A percentile compares a stretch with the other conserved stretches of the same genome.
phyloP scores from a whole-genome alignment of 2,888 invertebrate genomes.

The Cataglyphis livida region DNA sequence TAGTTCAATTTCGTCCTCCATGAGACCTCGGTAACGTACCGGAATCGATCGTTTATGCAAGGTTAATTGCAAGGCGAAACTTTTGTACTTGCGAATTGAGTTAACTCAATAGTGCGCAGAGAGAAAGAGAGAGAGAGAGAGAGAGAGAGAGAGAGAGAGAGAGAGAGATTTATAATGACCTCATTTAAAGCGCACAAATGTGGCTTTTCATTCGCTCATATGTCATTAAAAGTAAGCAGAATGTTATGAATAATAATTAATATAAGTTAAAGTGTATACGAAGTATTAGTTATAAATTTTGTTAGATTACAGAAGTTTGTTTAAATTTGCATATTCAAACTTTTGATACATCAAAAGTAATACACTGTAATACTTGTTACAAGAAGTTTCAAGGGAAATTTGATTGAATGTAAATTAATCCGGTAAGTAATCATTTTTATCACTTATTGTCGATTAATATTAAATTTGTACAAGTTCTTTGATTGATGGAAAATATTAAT shows the following conservation, averaged over 20 bases:
- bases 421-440: background rate
- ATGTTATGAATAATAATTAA: background rate
- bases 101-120: background rate
- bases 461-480: background rate
- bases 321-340: background rate
- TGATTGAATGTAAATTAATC: background rate
- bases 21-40: constrained; percentile 12
- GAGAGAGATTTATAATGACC: constrained; percentile 2
- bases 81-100: constrained; percentile 40
- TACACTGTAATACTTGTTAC: background rate
- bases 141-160: too few species aligned
- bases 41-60: constrained; percentile 38
- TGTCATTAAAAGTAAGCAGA: background rate
- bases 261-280: background rate
- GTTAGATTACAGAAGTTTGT: background rate
- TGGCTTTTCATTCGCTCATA: constrained; percentile 3
- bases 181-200: background rate
- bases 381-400: background rate
- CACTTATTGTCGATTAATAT: background rate
- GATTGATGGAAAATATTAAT: constrained; percentile 1
- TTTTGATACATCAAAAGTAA: background rate
- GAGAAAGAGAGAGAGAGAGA: too few species aligned
- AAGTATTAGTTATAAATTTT: background rate
- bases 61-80: constrained; percentile 42
- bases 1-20: constrained; percentile 40